Evolutionary conservation across 2,113 vertebrate genomes (phyloP).

Genomic region (Alexandromys fortis): DNA sequence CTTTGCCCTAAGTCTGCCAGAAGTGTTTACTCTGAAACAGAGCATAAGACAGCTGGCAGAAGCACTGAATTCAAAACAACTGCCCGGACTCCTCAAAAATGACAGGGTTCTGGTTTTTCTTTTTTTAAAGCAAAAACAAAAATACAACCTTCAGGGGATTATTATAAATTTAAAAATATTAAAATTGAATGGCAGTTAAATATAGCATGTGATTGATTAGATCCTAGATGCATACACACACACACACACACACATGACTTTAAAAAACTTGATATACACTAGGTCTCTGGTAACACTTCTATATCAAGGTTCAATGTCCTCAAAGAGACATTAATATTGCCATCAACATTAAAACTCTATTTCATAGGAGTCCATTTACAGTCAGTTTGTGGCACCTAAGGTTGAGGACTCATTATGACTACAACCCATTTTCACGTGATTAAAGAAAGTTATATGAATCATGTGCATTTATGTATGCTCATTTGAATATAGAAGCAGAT

Average conservation of each 20-base stretch:
- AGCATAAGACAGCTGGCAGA: background rate
- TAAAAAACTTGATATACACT: background rate
- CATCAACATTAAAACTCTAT: background rate
- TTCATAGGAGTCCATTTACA: background rate
- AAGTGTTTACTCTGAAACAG: background rate
- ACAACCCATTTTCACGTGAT: background rate
- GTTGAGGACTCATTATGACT: background rate
- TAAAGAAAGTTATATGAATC: no score
- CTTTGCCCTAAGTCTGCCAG: background rate
- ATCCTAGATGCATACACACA: background rate
- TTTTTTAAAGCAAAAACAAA: background rate
- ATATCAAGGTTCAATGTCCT: background rate
- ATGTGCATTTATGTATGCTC: background rate
- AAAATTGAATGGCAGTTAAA: background rate
- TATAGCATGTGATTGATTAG: background rate
- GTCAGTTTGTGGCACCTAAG: background rate
- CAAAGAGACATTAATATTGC: background rate
- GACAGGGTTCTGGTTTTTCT: background rate
- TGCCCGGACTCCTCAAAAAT: background rate
- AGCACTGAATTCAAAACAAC: constrained; percentile 31
- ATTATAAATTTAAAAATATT: background rate
- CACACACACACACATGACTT: background rate
- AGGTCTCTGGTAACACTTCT: background rate
- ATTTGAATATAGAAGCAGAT: background rate
- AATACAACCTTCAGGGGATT: background rate